Conservation (phyloP, 53 echinoderm and acorn worm genomes). For the Henricia sp. region DNA sequence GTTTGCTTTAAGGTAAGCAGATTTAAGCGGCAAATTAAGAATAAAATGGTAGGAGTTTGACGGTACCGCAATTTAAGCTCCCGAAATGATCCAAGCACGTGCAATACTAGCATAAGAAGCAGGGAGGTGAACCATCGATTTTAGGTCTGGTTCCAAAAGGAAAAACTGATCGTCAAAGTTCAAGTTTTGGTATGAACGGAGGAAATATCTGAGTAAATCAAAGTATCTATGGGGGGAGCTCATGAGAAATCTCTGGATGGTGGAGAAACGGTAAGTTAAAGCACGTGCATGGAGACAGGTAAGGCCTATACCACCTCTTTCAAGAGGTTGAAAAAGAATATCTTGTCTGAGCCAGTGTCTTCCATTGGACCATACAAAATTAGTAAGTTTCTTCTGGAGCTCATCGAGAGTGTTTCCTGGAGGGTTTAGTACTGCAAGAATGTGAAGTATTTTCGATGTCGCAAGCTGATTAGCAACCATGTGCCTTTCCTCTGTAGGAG, state of each 20-base stretch:
- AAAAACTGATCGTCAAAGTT: slow-evolving; percentile 3
- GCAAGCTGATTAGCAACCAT: slow-evolving; percentile 33
- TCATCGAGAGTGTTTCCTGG: slow-evolving; percentile 10
- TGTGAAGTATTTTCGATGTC: slow-evolving; percentile 36
- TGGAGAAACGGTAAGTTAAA: slow-evolving; percentile 11
- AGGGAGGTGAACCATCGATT: slow-evolving; percentile 15
- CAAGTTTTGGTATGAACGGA: slow-evolving; percentile 18
- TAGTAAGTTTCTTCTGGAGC: slow-evolving; percentile 22
- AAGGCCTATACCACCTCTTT: slow-evolving; percentile 14
- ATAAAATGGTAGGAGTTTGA: background rate
- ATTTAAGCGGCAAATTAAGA: slow-evolving; percentile 26
- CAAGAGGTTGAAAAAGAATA: background rate
- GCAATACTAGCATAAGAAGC: slow-evolving; percentile 9
- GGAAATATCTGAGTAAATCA: background rate
- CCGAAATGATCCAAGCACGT: slow-evolving; percentile 28
- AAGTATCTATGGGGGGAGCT: slow-evolving; percentile 4
- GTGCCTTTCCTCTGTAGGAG: slow-evolving; percentile 3
- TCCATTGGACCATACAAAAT: slow-evolving; percentile 12
- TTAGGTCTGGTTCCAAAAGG: background rate
- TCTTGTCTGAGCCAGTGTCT: background rate
- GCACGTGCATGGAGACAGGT: slow-evolving; percentile 16
- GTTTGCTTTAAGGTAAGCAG: background rate
- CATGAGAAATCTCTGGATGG: background rate
- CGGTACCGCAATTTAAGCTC: slow-evolving; percentile 22
- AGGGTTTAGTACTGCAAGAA: background rate